Evolutionary conservation across 2,113 vertebrate genomes (phyloP), one percentile per base, ranked within the genome.

Genomic region (Myotis yumanensis): DNA sequence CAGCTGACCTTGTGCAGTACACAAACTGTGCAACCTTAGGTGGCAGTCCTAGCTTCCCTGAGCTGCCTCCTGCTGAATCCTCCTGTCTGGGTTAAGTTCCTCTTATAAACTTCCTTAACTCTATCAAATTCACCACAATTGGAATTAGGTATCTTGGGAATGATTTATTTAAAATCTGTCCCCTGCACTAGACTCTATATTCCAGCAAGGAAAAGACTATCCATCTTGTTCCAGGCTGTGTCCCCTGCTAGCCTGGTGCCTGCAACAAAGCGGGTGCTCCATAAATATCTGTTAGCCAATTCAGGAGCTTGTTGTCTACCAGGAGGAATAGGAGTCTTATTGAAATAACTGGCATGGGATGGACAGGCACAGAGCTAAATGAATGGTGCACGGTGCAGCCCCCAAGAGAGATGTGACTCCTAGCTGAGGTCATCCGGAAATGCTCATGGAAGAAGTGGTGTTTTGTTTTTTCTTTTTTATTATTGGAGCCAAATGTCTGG

Each of bases 41-140:
- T 43, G 35, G 57, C 81, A 64, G 22, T 20, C 64, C 69, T 46
- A 14, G 59, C 69, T 89, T 82, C 51, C 20, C 69, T 68, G 79
- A 15, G 7, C 37, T 37, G 62, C 86, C 77, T 69, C 12, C 46
- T 1, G 6, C 54, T 91, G 89, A 85, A 52, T 86, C 89, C 77
- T 81, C 46, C 80, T 82, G 17, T 16, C 54, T 72, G 28, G 30
- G 91, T 32, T 85, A 72, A 88, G 80, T 71, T 79, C 48, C 77
- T 92, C 86, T 94, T 85, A 89, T 48, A 81, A 93, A 91, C 86
- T 79, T 69, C 59, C 30, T 83, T 82, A 43, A 86, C 71, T 69
- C 73, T 40, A 5, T 30, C 40, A 54, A 95, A 71, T 35, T 73
- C 89, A 87, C 66, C 48, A 43, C 46, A 76, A 1, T 77, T 77